Base-by-base conservation (phyloP, 1,140 invertebrate genomes). In the Drosophila hydei region DNA sequence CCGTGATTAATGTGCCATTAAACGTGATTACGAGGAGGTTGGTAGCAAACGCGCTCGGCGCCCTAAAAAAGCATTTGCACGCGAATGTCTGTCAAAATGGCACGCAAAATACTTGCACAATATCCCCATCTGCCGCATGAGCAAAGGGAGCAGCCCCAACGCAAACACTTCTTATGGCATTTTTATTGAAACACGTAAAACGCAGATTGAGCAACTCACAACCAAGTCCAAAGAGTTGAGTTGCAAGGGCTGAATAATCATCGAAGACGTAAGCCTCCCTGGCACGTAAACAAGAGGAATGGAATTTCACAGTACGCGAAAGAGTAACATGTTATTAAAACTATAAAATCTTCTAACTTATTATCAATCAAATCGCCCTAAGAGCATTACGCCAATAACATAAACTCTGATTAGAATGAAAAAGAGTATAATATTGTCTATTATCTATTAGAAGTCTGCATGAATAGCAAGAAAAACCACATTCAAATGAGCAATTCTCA, bases 101-200 rank as follows among this genome's bases (percentile, higher is more conserved):
- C 71, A 70, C 72, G 76, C 72, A 74, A 81, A 68, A 55, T 58
- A 69, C 43, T 55, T 50, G 42, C 63, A 63, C 19, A 19, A 60
- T 67, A 14, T 33, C 16, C 56, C 36, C 21, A 38, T 30, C 27
- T 8, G 7, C 7, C 27, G 12, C 42, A 40, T 21, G 25, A 19
- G 16, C 12, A 38, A 25, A 4, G 9, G 16, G 14, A 33, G 43
- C n/a, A 23, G 45, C 56, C 40, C 56, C 51, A 72, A 67, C 72
- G 71, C 60, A 71, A 77, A 62, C 74, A 47, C 65, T 71, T 77
- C 87, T 85, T 75, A 85, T 85, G 70, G 81, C 81, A 51, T 75
- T 85, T 87, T 85, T 85, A 85, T 85, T 87, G 74, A 72, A 75
- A 77, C 81, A 77, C 77, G 81, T 85, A 80, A 85, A 85, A 77